Conservation (phyloP, 1,140 invertebrate genomes). For the Heterodera schachtii region DNA sequence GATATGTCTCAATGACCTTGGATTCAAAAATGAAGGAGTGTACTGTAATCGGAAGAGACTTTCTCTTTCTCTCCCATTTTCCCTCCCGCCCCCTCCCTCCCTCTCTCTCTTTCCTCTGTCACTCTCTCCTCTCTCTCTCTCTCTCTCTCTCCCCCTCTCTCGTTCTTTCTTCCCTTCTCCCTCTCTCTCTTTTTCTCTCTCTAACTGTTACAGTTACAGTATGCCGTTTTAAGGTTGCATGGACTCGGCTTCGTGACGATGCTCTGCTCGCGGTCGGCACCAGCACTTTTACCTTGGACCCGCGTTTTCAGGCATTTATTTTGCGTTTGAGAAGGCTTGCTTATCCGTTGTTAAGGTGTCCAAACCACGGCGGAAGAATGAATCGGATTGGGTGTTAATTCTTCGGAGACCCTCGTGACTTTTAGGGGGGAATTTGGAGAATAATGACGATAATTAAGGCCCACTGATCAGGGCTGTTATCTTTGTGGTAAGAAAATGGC, state of each 20-base stretch:
- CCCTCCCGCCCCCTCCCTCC: too few species aligned
- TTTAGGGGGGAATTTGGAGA: background rate
- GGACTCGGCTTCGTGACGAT: constrained; percentile 43
- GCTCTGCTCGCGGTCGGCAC: constrained; percentile 38
- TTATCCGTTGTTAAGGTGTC: constrained; percentile 4
- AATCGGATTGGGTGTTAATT: constrained; percentile 44
- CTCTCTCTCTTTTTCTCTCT: background rate
- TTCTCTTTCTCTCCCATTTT: too few species aligned
- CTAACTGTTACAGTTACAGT: background rate
- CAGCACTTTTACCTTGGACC: constrained; percentile 39
- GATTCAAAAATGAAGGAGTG: too few species aligned
- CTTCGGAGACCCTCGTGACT: constrained; percentile 19
- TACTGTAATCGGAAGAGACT: too few species aligned
- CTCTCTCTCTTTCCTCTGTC: too few species aligned
- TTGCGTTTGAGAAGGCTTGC: background rate
- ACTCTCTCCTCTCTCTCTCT: too few species aligned
- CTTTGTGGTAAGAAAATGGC: constrained; percentile 24
- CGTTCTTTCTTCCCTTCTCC: constrained; percentile 10
- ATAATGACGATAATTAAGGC: constrained; percentile 2
- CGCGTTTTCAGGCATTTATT: constrained; percentile 34
- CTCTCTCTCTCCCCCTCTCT: background rate
- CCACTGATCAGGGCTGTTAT: constrained; percentile 39
- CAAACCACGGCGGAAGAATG: constrained; percentile 24
- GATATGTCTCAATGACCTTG: too few species aligned
- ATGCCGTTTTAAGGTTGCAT: constrained; percentile 28